phyloP scores from a whole-genome alignment of 2,797 vertebrate genomes.

The Nothura maculosa region DNA sequence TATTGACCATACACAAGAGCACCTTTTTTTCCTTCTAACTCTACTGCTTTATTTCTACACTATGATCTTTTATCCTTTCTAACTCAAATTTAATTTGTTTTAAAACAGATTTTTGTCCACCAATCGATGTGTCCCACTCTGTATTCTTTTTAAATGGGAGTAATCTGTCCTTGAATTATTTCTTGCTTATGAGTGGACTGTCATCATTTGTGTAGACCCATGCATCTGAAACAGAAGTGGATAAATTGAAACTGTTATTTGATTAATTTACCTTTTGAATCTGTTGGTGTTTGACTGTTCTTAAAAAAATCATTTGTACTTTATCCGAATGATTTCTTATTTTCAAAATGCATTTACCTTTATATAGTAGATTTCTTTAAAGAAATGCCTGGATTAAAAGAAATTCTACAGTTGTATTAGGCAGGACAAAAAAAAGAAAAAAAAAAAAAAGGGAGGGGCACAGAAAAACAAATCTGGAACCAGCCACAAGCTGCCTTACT shows the following conservation, averaged over 20 bases:
- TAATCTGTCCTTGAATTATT: not conserved
- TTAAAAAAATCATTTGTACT: not conserved
- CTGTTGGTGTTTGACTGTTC: not conserved
- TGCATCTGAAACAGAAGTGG: not conserved
- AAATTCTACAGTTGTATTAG: not conserved
- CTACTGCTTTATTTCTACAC: not conserved
- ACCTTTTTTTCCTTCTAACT: not conserved
- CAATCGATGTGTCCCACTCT: not conserved
- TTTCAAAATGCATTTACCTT: constrained; percentile 2
- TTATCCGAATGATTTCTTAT: not conserved
- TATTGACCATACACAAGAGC: not conserved
- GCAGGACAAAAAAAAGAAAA: not conserved
- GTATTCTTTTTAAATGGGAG: not conserved
- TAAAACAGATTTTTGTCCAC: not conserved
- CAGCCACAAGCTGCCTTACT: not conserved
- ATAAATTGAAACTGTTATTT: not conserved
- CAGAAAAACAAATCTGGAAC: not conserved
- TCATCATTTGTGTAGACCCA: not conserved
- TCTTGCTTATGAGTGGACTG: not conserved
- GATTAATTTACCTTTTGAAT: not conserved
- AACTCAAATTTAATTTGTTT: not conserved
- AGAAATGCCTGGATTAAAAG: not conserved
- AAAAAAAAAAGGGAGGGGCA: not conserved
- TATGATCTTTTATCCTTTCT: not conserved
- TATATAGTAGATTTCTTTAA: not conserved